phyloP scores from a whole-genome alignment of 1,140 invertebrate species.

The Caligus rogercresseyi region DNA sequence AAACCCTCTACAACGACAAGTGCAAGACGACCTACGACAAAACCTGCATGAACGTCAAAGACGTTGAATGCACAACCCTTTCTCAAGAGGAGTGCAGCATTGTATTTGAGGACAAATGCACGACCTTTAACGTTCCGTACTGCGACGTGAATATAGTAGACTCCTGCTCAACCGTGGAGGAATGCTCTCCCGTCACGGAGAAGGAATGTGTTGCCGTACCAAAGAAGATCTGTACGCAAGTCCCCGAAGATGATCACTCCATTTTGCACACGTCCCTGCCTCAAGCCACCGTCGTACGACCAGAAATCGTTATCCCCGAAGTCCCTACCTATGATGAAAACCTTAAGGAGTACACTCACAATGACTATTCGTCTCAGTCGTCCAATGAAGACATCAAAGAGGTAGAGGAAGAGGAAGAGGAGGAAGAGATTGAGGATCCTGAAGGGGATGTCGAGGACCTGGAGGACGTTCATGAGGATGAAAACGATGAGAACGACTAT shows the following conservation, averaged over 20 bases:
- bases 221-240: not conserved
- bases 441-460: not conserved
- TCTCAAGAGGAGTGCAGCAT: not conserved
- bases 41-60: not conserved
- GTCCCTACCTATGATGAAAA: not conserved
- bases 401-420: not conserved
- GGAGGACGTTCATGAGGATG: no score
- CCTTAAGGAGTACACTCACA: no score
- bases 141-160: conserved; percentile 5
- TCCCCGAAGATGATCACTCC: not conserved
- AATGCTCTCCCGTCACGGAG: not conserved
- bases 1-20: conserved; percentile 4
- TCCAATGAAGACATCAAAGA: no score
- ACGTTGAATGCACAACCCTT: not conserved
- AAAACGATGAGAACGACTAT: not conserved
- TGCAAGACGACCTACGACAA: not conserved
- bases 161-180: not conserved
- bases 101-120: conserved; percentile 2
- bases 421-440: not conserved
- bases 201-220: not conserved
- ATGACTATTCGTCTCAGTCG: no score
- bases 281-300: not conserved
- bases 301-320: not conserved
- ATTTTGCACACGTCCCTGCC: not conserved
- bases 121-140: not conserved